Conservation (phyloP, 2,113 vertebrate genomes). For the Crotalus tigris region DNA sequence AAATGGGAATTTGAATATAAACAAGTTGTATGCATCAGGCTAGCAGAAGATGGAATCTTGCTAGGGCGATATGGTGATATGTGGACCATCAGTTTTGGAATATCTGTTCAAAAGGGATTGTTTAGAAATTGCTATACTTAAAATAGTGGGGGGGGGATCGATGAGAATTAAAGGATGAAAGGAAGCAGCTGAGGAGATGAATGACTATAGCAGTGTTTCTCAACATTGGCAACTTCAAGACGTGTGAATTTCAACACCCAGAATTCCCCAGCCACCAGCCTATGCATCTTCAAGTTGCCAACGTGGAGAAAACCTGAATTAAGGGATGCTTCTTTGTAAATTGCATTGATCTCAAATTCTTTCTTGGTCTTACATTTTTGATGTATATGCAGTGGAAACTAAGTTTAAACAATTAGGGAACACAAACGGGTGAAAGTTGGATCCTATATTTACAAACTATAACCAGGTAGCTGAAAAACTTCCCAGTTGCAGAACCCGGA, state of each 20-base stretch:
- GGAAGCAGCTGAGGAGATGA: background rate
- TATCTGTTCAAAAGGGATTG: background rate
- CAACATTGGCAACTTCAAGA: background rate
- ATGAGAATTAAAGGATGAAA: background rate
- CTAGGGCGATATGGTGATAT: background rate
- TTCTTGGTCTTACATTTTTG: background rate
- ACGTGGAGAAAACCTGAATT: background rate
- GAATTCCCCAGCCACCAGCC: background rate
- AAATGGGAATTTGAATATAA: conserved; percentile 16
- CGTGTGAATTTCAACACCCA: background rate
- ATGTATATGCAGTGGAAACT: background rate
- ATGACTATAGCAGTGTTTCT: background rate
- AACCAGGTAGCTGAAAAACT: background rate
- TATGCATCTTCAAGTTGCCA: background rate
- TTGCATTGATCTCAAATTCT: background rate
- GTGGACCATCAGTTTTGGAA: background rate
- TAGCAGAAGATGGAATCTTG: background rate
- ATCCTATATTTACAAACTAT: background rate
- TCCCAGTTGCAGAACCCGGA: too few species aligned
- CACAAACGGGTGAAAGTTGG: background rate
- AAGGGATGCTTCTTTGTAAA: background rate
- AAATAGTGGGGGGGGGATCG: background rate
- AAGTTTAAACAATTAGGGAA: background rate
- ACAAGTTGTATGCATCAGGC: conserved; percentile 15
- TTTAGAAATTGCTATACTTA: background rate